Evolutionary conservation across 2,113 vertebrate species (phyloP).

Genomic region (Piprites chloris): DNA sequence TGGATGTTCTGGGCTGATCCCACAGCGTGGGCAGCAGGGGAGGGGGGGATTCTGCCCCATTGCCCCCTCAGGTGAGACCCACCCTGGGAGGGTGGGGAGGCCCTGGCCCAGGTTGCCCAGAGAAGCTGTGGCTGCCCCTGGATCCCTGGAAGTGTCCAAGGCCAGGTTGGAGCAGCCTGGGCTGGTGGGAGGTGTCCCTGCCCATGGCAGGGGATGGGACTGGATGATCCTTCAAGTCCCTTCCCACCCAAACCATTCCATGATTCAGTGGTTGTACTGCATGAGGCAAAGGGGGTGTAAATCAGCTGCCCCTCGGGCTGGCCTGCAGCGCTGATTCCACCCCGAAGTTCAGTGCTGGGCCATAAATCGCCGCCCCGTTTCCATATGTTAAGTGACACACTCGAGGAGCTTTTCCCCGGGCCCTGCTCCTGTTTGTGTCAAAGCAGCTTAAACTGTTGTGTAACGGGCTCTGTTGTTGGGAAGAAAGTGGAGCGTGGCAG

Average conservation of each 20-base stretch:
- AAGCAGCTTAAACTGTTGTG: constrained; percentile 11
- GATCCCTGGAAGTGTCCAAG: not conserved
- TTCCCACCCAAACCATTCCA: not conserved
- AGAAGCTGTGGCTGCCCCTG: not conserved
- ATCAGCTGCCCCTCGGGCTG: not conserved
- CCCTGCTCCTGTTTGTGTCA: not conserved
- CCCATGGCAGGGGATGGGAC: not conserved
- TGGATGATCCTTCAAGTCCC: not conserved
- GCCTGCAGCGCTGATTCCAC: not conserved
- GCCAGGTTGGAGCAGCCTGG: not conserved
- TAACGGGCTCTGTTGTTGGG: not conserved
- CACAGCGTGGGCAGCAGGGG: too few species aligned
- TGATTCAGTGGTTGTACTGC: fast-evolving
- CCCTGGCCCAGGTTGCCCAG: too few species aligned
- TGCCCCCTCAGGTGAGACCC: not conserved
- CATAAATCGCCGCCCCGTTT: not conserved
- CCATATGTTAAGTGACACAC: not conserved
- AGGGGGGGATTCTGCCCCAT: too few species aligned
- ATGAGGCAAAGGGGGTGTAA: not conserved
- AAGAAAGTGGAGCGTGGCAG: not conserved
- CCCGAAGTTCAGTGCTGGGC: not conserved
- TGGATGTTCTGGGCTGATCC: too few species aligned
- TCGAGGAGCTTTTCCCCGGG: not conserved
- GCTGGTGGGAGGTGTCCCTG: not conserved
- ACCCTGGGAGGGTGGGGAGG: not conserved